Evolutionary conservation across 2,113 vertebrate species (phyloP), one percentile per base, ranked within the genome.

Genomic region (Noturus placidus): DNA sequence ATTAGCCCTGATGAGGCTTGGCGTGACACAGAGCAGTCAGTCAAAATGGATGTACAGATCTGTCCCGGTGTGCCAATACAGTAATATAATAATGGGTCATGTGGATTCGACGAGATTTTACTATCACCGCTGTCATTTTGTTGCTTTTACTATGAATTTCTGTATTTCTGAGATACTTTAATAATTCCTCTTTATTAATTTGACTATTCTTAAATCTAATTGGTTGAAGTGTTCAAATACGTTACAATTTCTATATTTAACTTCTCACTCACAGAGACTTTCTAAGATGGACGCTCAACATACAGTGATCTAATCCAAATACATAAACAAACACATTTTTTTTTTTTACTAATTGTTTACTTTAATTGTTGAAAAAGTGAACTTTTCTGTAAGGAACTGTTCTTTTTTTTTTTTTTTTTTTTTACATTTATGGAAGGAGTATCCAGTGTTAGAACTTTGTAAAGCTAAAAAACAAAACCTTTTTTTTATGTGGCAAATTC

Each of bases 71-170:
- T 78, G 82, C 38, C 13, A 17, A 76, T 35, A 77, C 61, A 83
- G 76, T n/a, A 13, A 84, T 86, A 90, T 78, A 85, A 91, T 91
- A 90, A 38, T 35, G 91, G 87, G 89, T 91, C 93, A 88, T 88
- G 4, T 63, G 57, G 57, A 35, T 9, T 10, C 19, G 1, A 3
- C 1, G 4, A 11, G 54, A 25, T 57, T 50, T 50, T 54, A 15
- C 5, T 33, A 35, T 33, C n/a, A 30, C 19, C 1, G 9, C 27
- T 35, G n/a, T 17, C 13, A 7, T 19, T 70, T 70, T 70, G 30
- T 33, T 25, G 1, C 19, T 74, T 74, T 42, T 74, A 38, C 9
- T 9, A 46, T 13, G 6, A 11, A 50, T 50, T 6, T 50, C 38
- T 27, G 10, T 1, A 6, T 46, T 50, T 10, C 33, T 74, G 3